Evolutionary conservation across 2,888 invertebrate species (phyloP), one percentile per base, ranked within the genome.

Genomic region (Cerceris ruficornis): DNA sequence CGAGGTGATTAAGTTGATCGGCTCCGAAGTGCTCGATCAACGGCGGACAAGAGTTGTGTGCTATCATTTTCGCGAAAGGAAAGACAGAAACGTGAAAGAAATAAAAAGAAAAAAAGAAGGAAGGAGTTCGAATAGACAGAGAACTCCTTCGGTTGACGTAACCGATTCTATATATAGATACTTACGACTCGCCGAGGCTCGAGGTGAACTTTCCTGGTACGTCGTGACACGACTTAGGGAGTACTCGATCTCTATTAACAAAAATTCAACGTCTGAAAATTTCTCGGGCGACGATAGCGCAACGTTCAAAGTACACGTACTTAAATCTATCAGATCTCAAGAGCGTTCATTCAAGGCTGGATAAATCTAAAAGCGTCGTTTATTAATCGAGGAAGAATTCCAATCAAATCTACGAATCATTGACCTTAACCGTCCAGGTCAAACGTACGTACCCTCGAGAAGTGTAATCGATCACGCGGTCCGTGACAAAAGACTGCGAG

Each of bases 131-230:
- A n/a, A n/a, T n/a, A n/a, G n/a, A n/a, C n/a, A n/a, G n/a, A n/a
- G 2, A 6, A 39, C 28, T 28, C 28, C 28, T 28, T 28, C 28
- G 54, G 69, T 77, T 77, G 75, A 82, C 72, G 80, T 65, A 80
- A 78, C 52, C 54, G 1, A 11, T 59, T 64, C 65, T 84, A 82
- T 82, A 84, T 77, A 77, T 82, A 80, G 57, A 70, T 14, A 7
- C 13, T 7, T 7, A 67, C 66, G 73, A 78, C 62, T 71, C 70
- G 55, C 13, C 58, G 69, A 75, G 59, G 14, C 55, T 61, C 8
- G 41, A 8, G 28, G 17, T 55, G 55, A 50, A 50, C 14, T 54
- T 67, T 58, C 43, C 60, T 52, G 60, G 43, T 57, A 39, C 39
- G n/a, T 59, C 8, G 65, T 58, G 43, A 52, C 28, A 62, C 52